Percentiles rank a stretch among this genome's conserved stretches.
phyloP scores from a whole-genome alignment of 2,797 vertebrate species.

The Enteromius mattozi region DNA sequence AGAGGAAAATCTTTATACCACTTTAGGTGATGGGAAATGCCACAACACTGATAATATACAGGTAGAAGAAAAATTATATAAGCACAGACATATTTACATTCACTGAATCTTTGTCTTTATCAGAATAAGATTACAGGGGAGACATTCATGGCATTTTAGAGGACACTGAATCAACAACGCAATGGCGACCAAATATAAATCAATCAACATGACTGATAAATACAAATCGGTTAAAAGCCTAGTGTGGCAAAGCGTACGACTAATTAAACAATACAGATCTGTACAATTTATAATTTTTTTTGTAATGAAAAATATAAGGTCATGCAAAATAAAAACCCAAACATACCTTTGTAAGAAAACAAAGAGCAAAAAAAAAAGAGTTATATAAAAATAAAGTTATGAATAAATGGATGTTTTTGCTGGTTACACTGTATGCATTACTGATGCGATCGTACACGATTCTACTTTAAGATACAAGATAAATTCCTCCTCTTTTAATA shows the following conservation, averaged over 20 bases:
- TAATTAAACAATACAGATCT: conserved; percentile 60
- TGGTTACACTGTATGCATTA: conserved; percentile 71
- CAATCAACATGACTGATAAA: conserved; percentile 53
- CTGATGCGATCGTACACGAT: conserved; percentile 68
- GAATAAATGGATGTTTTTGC: conserved; percentile 67
- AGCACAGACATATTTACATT: conserved; percentile 74
- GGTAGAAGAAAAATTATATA: conserved; percentile 56
- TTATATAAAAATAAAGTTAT: conserved; percentile 74
- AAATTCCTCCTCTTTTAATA: conserved; percentile 69
- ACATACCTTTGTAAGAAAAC: conserved; percentile 56
- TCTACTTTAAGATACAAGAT: conserved; percentile 73
- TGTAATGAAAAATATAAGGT: conserved; percentile 64
- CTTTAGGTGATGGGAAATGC: conserved; percentile 55
- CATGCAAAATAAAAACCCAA: conserved; percentile 70
- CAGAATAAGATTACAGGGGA: conserved; percentile 57
- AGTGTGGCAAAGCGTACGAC: conserved; percentile 53
- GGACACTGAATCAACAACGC: conserved; percentile 46
- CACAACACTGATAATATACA: conserved; percentile 63
- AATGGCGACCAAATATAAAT: conserved; percentile 46
- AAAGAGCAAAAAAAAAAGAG: conserved; percentile 54
- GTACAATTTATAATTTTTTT: conserved; percentile 57
- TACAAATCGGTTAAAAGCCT: conserved; percentile 49
- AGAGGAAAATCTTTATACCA: conserved; percentile 55
- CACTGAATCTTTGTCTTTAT: conserved; percentile 63
- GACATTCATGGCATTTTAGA: conserved; percentile 59